phyloP scores from a whole-genome alignment of 2,797 vertebrate species.

The Mormyrops attenuatus region DNA sequence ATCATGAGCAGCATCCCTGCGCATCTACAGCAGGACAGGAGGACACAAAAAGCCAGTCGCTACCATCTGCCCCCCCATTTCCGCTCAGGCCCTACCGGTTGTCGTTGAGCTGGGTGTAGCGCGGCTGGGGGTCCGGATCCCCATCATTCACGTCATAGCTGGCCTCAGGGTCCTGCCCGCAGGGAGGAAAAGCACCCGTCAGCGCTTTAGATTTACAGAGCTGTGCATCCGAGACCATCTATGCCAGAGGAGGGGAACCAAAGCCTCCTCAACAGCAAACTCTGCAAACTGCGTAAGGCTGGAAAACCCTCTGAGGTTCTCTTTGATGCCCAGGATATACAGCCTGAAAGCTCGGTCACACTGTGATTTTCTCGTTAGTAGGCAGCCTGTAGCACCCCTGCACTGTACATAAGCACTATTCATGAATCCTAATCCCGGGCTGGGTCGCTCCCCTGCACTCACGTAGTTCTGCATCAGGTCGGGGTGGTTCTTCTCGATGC shows the following conservation, averaged over 20 bases:
- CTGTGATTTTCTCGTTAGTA: not conserved
- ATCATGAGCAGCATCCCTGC: not conserved
- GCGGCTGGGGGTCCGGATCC: constrained; percentile 89
- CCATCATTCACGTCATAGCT: constrained; percentile 97
- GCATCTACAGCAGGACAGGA: not conserved
- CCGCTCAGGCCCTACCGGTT: constrained; percentile 70
- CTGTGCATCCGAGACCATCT: not conserved
- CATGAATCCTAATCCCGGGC: not conserved
- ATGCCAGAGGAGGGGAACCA: not conserved
- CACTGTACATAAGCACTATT: not conserved
- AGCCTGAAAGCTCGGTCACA: not conserved
- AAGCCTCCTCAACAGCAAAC: not conserved
- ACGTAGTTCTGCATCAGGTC: constrained; percentile 82
- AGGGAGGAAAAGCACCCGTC: constrained; percentile 19
- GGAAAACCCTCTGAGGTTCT: not conserved
- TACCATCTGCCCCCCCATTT: not conserved
- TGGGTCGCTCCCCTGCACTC: constrained; percentile 42
- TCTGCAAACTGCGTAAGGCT: not conserved
- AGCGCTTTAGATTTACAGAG: not conserved
- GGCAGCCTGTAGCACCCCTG: not conserved
- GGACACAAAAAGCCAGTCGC: not conserved
- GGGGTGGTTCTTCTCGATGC: constrained; percentile 96
- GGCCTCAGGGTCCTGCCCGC: constrained; percentile 79
- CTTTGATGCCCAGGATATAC: not conserved
- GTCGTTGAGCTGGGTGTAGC: constrained; percentile 96